Percentiles rank a stretch among this genome's conserved stretches.
Evolutionary conservation across 2,888 invertebrate genomes (phyloP).

Genomic region (Eupsilia transversa): DNA sequence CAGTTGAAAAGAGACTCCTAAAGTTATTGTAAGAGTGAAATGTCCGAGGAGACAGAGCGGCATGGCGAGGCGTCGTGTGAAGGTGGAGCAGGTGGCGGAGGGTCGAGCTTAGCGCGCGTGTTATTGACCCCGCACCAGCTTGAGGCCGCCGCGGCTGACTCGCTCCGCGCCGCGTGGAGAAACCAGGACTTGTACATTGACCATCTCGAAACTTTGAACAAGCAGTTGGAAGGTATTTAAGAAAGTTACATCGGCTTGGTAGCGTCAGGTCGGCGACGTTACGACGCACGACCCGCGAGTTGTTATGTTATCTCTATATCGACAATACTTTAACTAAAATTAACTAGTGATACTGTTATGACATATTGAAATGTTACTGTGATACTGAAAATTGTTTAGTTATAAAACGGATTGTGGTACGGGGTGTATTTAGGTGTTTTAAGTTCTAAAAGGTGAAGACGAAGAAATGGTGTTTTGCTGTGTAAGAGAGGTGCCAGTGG

Average conservation of each 20-base stretch:
- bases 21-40: conserved; percentile 87
- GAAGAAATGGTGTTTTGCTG: conserved; percentile 82
- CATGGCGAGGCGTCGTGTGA: conserved; percentile 87
- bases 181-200: conserved; percentile 94
- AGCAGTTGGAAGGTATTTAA: conserved; percentile 95
- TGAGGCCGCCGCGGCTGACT: conserved; percentile 91
- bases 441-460: conserved; percentile 80
- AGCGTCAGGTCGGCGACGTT: conserved; percentile 85
- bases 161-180: conserved; percentile 93
- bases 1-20: conserved; percentile 86
- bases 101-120: conserved; percentile 90
- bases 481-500: conserved; percentile 79
- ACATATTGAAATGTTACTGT: conserved; percentile 81
- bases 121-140: conserved; percentile 92
- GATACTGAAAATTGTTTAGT: conserved; percentile 82
- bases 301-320: conserved; percentile 85
- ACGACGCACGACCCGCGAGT: conserved; percentile 82
- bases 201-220: conserved; percentile 93
- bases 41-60: conserved; percentile 89
- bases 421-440: conserved; percentile 87
- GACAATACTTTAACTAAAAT: conserved; percentile 91
- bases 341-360: conserved; percentile 86
- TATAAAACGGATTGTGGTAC: conserved; percentile 82
- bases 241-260: conserved; percentile 88
- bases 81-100: conserved; percentile 87